Conservation (phyloP, 1,140 invertebrate genomes). For the Diorhabda elongata region DNA sequence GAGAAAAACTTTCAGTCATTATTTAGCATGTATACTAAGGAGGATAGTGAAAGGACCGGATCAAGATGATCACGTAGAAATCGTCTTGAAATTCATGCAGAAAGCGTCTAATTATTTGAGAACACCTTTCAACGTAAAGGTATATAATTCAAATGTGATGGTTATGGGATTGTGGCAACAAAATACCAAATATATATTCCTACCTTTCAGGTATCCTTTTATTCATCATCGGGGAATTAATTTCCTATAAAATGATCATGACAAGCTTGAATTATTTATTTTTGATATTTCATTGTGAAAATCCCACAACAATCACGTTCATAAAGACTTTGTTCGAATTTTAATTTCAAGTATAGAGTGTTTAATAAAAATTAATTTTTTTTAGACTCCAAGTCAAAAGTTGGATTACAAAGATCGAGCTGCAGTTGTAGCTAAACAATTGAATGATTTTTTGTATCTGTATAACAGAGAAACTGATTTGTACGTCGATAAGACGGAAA, state of each 20-base stretch:
- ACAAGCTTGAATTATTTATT: no score
- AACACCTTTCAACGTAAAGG: conserved; percentile 69
- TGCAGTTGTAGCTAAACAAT: conserved; percentile 82
- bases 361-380: conserved; percentile 14
- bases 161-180: no score
- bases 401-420: conserved; percentile 78
- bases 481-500: conserved; percentile 64
- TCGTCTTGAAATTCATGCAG: conserved; percentile 80
- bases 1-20: conserved; percentile 77
- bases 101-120: conserved; percentile 72
- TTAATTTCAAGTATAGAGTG: no score
- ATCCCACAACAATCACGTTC: no score
- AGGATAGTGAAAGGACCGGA: conserved; percentile 59
- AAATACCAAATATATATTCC: no score
- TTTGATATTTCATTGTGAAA: no score
- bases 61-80: conserved; percentile 60
- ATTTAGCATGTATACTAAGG: conserved; percentile 73
- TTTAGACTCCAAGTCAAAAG: conserved; percentile 68
- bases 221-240: no score
- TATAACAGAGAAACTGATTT: conserved; percentile 83
- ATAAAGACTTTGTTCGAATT: no score
- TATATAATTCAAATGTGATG: conserved; percentile 35
- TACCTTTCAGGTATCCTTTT: no score
- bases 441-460: conserved; percentile 87
- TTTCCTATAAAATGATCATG: no score